Conservation (phyloP, 2,888 invertebrate genomes). For the Aradus depressus region DNA sequence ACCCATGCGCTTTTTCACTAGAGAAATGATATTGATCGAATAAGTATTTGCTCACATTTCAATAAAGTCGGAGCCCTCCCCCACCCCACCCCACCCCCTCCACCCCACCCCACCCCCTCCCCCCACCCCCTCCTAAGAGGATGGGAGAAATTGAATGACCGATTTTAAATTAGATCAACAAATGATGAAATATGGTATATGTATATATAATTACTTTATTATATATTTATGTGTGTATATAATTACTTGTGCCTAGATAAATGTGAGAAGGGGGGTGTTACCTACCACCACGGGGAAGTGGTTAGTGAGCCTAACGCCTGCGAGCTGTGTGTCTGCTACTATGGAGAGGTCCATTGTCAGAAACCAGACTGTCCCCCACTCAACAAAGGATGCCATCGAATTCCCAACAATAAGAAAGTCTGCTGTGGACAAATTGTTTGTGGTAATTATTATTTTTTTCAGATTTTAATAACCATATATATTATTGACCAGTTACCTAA, state of each 20-base stretch:
- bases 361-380: conserved; percentile 44
- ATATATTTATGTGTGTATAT: conserved; percentile 4
- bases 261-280: conserved; percentile 38
- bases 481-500: too few species aligned
- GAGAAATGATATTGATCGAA: too few species aligned
- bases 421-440: conserved; percentile 46
- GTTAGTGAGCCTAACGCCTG: conserved; percentile 44
- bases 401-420: conserved; percentile 29
- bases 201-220: neutral
- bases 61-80: too few species aligned
- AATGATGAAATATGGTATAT: too few species aligned
- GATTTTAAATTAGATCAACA: too few species aligned
- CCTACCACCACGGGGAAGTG: conserved; percentile 44
- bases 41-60: too few species aligned
- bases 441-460: conserved; percentile 42
- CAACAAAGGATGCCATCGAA: conserved; percentile 40
- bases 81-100: too few species aligned
- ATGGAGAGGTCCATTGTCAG: conserved; percentile 48
- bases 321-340: conserved; percentile 47
- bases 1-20: too few species aligned
- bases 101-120: too few species aligned
- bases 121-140: too few species aligned
- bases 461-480: too few species aligned
- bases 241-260: conserved; percentile 24
- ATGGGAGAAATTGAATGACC: too few species aligned